Conservation (phyloP, 2,113 vertebrate species). For the Chamaetylas fuelleborni region DNA sequence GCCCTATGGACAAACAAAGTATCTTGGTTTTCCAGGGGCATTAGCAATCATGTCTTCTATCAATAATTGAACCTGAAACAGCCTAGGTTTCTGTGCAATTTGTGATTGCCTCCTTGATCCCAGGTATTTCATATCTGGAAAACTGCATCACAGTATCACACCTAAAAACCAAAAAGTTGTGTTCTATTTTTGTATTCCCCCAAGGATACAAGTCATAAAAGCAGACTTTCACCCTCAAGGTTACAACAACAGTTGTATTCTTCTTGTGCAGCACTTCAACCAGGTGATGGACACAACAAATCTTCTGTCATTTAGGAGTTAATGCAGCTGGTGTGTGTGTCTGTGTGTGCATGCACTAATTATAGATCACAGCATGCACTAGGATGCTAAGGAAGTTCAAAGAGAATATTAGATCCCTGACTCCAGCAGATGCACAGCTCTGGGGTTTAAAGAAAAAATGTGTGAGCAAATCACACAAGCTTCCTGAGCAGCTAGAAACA, state of each 20-base stretch:
- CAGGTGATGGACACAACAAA: not conserved
- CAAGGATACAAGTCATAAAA: not conserved
- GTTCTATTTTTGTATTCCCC: not conserved
- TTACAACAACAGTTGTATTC: not conserved
- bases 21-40: not conserved
- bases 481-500: constrained; percentile 68
- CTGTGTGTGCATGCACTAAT: constrained; percentile 48
- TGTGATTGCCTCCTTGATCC: not conserved
- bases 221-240: not conserved
- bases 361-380: constrained; percentile 69
- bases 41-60: not conserved
- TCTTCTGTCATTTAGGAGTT: constrained; percentile 50
- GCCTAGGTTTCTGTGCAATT: not conserved
- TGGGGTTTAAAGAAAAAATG: constrained; percentile 58
- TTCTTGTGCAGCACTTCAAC: not conserved
- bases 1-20: not conserved
- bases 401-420: constrained; percentile 70
- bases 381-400: constrained; percentile 67
- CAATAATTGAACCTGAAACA: not conserved
- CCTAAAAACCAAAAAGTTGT: not conserved
- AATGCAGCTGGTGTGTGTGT: constrained; percentile 15
- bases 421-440: constrained; percentile 65
- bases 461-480: constrained; percentile 70
- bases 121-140: not conserved
- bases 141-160: not conserved